Base-by-base conservation (phyloP, 2,888 invertebrate genomes). In the Conus canariensis region DNA sequence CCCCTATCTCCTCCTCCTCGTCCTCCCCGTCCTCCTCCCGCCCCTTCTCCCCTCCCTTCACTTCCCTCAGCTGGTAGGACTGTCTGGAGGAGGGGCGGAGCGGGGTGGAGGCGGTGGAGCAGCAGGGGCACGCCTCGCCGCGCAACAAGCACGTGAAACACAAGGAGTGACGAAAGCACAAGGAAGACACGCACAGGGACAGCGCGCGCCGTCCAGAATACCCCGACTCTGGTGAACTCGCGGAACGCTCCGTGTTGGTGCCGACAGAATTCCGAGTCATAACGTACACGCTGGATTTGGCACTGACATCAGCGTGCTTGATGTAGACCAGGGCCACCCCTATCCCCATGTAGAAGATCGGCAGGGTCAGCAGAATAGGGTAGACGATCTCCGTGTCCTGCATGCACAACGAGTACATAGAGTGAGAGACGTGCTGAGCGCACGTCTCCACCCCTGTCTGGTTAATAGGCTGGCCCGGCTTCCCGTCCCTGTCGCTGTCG, bases 291-390 rank as follows among this genome's bases (percentile, higher is more conserved):
- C 60, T 19, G 25, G 58, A 8, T 12, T 60, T 60, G 80, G 30
- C 2, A 8, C 10, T 45, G 10, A 14, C 19, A 59, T 89, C 89
- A 9, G 64, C 74, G 45, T 89, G 85, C 16, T 89, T 89, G 85
- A 89, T 74, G 89, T 74, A 89, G 74, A 89, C 70, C 58, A 89
- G 74, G 1, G 64, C 89, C 85, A 60, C 59, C 6, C 83, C 89
- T 12, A 89, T 58, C 74, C 58, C 59, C 30, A 85, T 70, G 89
- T 85, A 89, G 89, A 89, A 89, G 59, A 89, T 12, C 0, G 89
- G 89, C 30, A 85, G 56, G 9, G 89, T 74, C 30, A 89, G 58
- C 59, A 89, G 30, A n/a, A 89, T 9, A 1, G 89, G 89, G 85
- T 70, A 64, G 59, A 59, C 60, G 22, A 85, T 25, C 30, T 89